A percentile compares a stretch with the other conserved stretches of the same genome.
These are phyloP conservation scores for Pharmacophagus antenor DNA, from an alignment of 2,888 invertebrate genomes.

Conservation along the genomic window DNA sequence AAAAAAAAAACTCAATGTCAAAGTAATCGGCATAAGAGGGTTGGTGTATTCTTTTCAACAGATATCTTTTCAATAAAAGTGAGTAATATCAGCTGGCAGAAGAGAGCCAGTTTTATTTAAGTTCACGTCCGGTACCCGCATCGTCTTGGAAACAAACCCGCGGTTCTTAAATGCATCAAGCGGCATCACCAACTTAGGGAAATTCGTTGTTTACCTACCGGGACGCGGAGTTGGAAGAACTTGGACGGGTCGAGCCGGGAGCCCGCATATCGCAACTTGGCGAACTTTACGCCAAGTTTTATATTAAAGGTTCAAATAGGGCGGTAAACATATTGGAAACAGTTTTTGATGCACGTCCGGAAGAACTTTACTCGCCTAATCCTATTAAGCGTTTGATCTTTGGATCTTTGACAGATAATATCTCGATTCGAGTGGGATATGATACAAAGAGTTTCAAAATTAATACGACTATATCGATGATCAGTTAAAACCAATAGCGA, in stretches of 20 bases:
- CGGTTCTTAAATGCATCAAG: conserved; percentile 29
- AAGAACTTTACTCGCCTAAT: conserved; percentile 24
- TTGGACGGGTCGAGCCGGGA: conserved; percentile 40
- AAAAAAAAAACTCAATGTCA: not conserved
- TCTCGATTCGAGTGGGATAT: conserved; percentile 7
- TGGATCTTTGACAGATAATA: conserved; percentile 24
- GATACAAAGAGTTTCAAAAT: not conserved
- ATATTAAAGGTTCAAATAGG: conserved; percentile 59
- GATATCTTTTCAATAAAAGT: not conserved
- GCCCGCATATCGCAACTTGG: conserved; percentile 60
- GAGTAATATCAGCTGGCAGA: not conserved
- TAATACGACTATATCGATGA: not conserved
- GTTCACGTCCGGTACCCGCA: conserved; percentile 24
- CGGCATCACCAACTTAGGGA: conserved; percentile 35
- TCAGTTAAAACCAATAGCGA: not conserved
- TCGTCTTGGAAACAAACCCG: conserved; percentile 15
- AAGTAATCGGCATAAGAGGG: not conserved
- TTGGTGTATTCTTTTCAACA: not conserved
- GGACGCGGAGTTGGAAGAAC: conserved; percentile 57
- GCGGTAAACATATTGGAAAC: conserved; percentile 39
- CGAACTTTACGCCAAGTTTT: conserved; percentile 54
- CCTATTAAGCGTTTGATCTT: conserved; percentile 28
- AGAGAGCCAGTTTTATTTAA: conserved; percentile 21
- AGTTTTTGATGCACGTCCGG: conserved; percentile 38
- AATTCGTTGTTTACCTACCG: conserved; percentile 58